These are phyloP conservation scores for Stratiolaelaps scimitus DNA, from an alignment of 1,140 invertebrate species.

Conservation along the genomic window DNA sequence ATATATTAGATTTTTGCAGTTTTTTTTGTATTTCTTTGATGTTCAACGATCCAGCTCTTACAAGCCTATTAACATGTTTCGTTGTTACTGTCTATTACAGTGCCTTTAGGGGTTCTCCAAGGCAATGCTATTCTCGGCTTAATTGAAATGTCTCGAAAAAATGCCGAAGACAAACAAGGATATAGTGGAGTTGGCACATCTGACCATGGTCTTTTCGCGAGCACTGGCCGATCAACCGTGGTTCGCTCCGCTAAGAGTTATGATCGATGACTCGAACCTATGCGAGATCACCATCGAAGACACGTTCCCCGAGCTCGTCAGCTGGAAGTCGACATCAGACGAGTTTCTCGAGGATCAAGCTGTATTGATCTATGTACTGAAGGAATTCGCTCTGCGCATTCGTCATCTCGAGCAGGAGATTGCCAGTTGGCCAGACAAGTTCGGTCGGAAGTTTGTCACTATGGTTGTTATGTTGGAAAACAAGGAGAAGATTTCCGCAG, in stretches of 20 bases:
- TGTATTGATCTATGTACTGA: background rate
- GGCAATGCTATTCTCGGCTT: no score
- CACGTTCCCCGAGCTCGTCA: conserved; percentile 1
- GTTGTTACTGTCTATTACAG: no score
- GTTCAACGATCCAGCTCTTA: no score
- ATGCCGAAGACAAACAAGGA: no score
- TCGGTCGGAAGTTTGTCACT: conserved; percentile 1
- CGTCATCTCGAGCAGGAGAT: background rate
- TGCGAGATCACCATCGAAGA: conserved; percentile 15
- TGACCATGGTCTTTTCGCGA: conserved; percentile 1
- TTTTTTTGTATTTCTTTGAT: no score
- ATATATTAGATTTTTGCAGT: no score
- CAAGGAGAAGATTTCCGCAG: background rate
- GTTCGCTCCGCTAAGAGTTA: background rate
- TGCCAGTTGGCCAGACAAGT: conserved; percentile 16
- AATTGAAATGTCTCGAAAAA: no score
- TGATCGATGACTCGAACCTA: background rate
- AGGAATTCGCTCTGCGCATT: background rate
- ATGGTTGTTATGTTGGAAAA: background rate
- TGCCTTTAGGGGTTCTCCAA: no score
- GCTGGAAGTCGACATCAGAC: background rate
- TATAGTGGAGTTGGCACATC: background rate
- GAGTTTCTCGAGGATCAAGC: conserved; percentile 16
- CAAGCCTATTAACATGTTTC: no score
- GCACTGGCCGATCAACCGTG: background rate